These are phyloP conservation scores for Ataeniobius toweri DNA, from an alignment of 2,797 vertebrate species.

Conservation along the genomic window DNA sequence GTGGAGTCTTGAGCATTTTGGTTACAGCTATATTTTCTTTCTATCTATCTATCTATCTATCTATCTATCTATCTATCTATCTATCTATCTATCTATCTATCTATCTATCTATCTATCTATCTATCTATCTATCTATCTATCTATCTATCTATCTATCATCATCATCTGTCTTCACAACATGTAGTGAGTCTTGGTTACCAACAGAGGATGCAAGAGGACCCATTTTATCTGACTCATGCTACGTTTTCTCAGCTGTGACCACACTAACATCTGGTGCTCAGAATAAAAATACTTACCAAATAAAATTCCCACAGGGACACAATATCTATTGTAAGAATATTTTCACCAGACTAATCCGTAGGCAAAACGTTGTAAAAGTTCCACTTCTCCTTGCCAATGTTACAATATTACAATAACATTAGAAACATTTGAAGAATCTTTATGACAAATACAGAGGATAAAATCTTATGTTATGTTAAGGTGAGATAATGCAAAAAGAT, in stretches of 20 bases:
- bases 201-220: conserved; percentile 44
- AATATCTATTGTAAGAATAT: conserved; percentile 8
- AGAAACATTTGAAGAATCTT: conserved; percentile 54
- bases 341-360: background rate
- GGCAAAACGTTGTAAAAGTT: conserved; percentile 23
- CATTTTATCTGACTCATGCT: background rate
- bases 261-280: conserved; percentile 33
- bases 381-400: conserved; percentile 27
- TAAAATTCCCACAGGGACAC: background rate
- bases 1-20: too few relatives aligned
- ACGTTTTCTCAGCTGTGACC: conserved; percentile 12
- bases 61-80: too few relatives aligned
- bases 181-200: conserved; percentile 22
- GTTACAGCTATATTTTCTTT: too few relatives aligned
- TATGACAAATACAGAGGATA: conserved; percentile 50
- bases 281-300: conserved; percentile 17
- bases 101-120: background rate
- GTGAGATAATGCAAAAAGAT: conserved; percentile 26
- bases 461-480: conserved; percentile 31
- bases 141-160: too few relatives aligned
- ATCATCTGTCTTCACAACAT: background rate
- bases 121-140: too few relatives aligned
- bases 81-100: background rate
- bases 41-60: too few relatives aligned
- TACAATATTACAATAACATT: conserved; percentile 33